Evolutionary conservation across 2,888 invertebrate genomes (phyloP).

Genomic region (Sialis fuliginosa): DNA sequence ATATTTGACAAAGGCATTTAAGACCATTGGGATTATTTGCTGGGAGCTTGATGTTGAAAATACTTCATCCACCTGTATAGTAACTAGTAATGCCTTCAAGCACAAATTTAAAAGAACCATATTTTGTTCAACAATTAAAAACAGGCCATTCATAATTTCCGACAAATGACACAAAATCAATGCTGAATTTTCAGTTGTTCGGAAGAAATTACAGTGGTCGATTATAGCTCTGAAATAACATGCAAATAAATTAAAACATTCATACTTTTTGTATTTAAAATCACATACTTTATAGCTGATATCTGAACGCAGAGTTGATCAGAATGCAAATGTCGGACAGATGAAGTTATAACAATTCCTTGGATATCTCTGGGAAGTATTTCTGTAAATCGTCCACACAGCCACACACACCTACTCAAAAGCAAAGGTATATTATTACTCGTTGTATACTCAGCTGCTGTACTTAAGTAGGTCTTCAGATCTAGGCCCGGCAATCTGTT

Average conservation of each 20-base stretch:
- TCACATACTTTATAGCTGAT: background rate
- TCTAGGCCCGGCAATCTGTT: background rate
- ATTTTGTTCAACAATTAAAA: background rate
- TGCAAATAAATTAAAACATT: background rate
- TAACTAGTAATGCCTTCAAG: background rate
- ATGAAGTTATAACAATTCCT: background rate
- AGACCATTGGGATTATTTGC: constrained; percentile 35
- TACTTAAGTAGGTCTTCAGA: constrained; percentile 1
- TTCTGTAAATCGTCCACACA: background rate
- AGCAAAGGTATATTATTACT: constrained; percentile 2
- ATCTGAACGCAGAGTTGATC: background rate
- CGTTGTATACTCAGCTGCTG: constrained; percentile 1
- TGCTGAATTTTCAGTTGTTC: background rate
- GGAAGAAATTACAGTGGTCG: background rate
- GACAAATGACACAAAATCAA: background rate
- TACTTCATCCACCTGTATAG: constrained; percentile 29
- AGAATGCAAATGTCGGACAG: constrained; percentile 1
- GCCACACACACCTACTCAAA: constrained; percentile 2
- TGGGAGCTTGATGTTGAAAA: constrained; percentile 37
- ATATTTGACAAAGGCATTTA: constrained; percentile 39
- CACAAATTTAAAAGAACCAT: background rate
- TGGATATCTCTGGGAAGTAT: background rate
- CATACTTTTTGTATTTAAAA: background rate
- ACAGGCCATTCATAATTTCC: background rate
- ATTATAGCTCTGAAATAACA: background rate